Percentiles rank a stretch among this genome's conserved stretches.
Evolutionary conservation across 2,113 vertebrate genomes (phyloP).

Genomic region (Pterocles orientalis): DNA sequence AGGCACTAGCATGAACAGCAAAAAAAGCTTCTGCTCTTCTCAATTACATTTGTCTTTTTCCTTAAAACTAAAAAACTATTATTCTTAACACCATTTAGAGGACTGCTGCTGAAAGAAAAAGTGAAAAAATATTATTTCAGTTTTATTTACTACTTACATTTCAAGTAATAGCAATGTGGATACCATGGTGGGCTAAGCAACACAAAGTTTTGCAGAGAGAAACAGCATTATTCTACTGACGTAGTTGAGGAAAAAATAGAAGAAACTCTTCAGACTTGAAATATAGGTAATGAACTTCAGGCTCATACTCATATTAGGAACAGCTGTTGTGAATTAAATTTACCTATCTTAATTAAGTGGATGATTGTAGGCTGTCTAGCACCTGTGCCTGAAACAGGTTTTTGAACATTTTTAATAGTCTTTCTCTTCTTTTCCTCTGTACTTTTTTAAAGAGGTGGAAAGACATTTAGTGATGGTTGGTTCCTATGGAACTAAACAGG

Average conservation of each 20-base stretch:
- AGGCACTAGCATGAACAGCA: neutral
- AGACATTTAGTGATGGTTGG: neutral
- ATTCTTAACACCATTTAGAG: neutral
- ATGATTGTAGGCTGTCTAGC: neutral
- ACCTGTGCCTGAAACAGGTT: neutral
- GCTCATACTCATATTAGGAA: neutral
- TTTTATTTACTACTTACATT: neutral
- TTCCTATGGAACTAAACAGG: neutral
- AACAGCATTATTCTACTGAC: neutral
- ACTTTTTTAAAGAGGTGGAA: neutral
- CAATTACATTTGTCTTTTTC: neutral
- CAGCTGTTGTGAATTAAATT: neutral
- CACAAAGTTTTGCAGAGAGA: neutral
- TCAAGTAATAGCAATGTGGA: rapidly evolving
- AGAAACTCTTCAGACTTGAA: neutral
- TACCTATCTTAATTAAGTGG: neutral
- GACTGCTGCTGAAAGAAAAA: neutral
- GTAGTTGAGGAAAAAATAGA: rapidly evolving
- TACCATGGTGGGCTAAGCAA: neutral
- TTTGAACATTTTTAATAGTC: neutral
- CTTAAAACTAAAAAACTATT: neutral
- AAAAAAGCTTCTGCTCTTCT: neutral
- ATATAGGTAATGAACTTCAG: neutral
- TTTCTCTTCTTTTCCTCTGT: neutral
- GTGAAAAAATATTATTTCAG: neutral